These are phyloP conservation scores for Synergus umbraculus DNA, from an alignment of 2,888 invertebrate species.

Conservation along the genomic window DNA sequence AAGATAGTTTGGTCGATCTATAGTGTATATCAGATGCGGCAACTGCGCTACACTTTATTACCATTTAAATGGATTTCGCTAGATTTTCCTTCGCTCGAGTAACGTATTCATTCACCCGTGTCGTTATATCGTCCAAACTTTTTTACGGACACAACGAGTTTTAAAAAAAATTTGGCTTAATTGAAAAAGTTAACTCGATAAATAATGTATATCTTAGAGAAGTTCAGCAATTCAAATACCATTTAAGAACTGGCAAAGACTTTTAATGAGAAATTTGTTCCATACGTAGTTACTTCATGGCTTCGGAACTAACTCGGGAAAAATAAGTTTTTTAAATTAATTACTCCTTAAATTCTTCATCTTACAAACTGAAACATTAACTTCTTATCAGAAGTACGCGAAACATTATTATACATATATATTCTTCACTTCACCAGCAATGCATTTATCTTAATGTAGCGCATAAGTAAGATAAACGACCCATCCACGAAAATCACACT, in stretches of 20 bases:
- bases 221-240: background rate
- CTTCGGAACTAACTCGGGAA: background rate
- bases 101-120: constrained; percentile 22
- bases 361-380: background rate
- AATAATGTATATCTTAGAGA: background rate
- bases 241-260: constrained; percentile 3
- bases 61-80: constrained; percentile 46
- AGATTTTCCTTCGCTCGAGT: constrained; percentile 39
- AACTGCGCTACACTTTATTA: constrained; percentile 43
- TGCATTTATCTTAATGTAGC: constrained; percentile 32
- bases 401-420: background rate
- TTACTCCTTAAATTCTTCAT: no score
- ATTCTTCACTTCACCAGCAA: background rate
- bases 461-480: constrained; percentile 20
- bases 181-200: constrained; percentile 15
- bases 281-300: background rate
- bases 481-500: constrained; percentile 7
- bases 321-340: background rate
- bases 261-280: background rate
- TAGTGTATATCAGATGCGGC: constrained; percentile 8
- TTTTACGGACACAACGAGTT: background rate
- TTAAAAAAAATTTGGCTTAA: background rate
- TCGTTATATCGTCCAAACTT: constrained; percentile 24
- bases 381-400: constrained; percentile 2
- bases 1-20: background rate